phyloP scores from a whole-genome alignment of 35 echinoderm and acorn worm species.

The Heliocidaris tuberculata region DNA sequence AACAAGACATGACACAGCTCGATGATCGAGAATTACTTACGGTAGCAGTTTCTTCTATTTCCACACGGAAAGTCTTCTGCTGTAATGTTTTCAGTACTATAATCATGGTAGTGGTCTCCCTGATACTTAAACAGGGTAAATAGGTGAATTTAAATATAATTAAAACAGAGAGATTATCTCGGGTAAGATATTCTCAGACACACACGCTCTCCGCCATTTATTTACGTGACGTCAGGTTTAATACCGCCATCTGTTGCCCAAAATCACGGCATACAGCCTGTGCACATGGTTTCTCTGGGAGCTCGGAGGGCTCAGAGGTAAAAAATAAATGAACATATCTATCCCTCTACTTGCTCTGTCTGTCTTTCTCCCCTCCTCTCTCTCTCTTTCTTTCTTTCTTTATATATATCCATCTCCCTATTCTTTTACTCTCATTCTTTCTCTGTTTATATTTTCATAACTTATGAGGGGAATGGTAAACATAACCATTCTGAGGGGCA shows the following conservation, averaged over 20 bases:
- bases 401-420: too few relatives aligned
- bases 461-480: too few relatives aligned
- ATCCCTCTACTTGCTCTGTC: too few relatives aligned
- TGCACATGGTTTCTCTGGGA: too few relatives aligned
- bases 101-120: slow-evolving; percentile 57
- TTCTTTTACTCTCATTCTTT: too few relatives aligned
- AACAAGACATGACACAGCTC: neutral
- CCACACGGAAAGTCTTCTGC: slow-evolving; percentile 86
- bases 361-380: too few relatives aligned
- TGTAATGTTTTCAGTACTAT: slow-evolving; percentile 96
- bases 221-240: neutral
- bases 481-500: too few relatives aligned
- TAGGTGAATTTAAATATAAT: neutral
- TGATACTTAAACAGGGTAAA: neutral
- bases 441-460: too few relatives aligned
- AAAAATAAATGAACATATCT: too few relatives aligned
- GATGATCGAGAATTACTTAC: slow-evolving; percentile 53
- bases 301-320: too few relatives aligned
- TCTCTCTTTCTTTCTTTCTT: too few relatives aligned
- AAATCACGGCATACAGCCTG: too few relatives aligned
- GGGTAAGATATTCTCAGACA: neutral
- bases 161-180: neutral
- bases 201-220: slow-evolving; percentile 26
- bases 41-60: slow-evolving; percentile 80
- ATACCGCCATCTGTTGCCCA: neutral